A percentile compares a stretch with the other conserved stretches of the same genome.
These are phyloP conservation scores for Tetraodon nigroviridis DNA, from an alignment of 2,113 vertebrate species.

Conservation along the genomic window DNA sequence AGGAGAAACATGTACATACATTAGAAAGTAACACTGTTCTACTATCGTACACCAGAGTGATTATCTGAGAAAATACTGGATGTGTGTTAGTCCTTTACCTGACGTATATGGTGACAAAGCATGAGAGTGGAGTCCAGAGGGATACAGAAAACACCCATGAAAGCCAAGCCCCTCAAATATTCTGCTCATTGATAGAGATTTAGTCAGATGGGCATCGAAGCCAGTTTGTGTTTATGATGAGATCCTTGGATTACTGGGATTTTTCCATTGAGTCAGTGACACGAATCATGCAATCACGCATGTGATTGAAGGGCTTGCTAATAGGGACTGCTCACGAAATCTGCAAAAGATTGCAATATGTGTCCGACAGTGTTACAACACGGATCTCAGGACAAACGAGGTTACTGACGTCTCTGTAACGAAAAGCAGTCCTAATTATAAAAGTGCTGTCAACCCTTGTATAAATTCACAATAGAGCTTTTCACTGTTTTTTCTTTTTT, in stretches of 20 bases:
- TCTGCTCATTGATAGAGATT: too few species aligned
- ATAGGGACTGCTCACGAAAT: slow-evolving; percentile 27
- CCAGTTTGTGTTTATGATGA: slow-evolving; percentile 61
- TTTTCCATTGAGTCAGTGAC: slow-evolving; percentile 14
- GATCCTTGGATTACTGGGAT: neutral
- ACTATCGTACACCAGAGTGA: too few species aligned
- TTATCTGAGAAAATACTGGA: too few species aligned
- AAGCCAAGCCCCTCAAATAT: slow-evolving; percentile 71
- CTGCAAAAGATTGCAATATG: slow-evolving; percentile 45
- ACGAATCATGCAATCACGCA: neutral
- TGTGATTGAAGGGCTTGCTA: slow-evolving; percentile 40
- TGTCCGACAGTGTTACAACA: slow-evolving; percentile 23
- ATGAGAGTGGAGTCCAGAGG: slow-evolving; percentile 78
- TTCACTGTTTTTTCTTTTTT: too few species aligned
- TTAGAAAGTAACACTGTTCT: too few species aligned
- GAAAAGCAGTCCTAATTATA: too few species aligned
- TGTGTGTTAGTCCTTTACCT: too few species aligned
- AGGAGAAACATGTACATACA: too few species aligned
- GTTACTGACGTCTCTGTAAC: neutral
- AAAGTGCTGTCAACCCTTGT: too few species aligned
- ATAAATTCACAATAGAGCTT: too few species aligned
- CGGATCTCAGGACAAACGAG: slow-evolving; percentile 9
- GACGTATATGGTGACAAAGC: too few species aligned
- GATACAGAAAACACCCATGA: slow-evolving; percentile 80
- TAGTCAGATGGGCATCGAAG: slow-evolving; percentile 83